A percentile compares a stretch with the other conserved stretches of the same genome.
Evolutionary conservation across 1,140 invertebrate genomes (phyloP).

Genomic region (Tenebrio molitor): DNA sequence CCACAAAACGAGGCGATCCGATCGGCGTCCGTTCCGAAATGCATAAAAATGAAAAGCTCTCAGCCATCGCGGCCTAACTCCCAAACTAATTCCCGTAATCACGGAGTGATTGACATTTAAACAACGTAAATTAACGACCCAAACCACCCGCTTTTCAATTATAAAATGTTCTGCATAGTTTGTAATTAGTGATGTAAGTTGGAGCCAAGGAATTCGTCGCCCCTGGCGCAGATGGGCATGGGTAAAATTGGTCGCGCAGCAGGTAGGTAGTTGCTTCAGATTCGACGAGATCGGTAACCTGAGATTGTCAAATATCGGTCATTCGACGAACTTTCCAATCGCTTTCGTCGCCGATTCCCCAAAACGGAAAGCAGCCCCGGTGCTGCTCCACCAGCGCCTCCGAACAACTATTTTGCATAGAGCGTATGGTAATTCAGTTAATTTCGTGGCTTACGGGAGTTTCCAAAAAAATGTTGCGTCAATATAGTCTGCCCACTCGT

Average conservation of each 20-base stretch:
- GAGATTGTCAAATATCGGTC: slow-evolving; percentile 32
- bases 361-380: neutral
- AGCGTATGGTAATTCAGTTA: neutral
- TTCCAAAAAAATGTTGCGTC: neutral
- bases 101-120: slow-evolving; percentile 48
- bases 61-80: neutral
- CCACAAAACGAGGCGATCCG: neutral
- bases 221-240: slow-evolving; percentile 34
- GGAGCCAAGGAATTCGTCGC: slow-evolving; percentile 44
- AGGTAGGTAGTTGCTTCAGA: slow-evolving; percentile 41
- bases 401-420: neutral
- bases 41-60: slow-evolving; percentile 3
- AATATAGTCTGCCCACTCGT: neutral
- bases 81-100: slow-evolving; percentile 50
- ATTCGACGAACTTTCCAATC: slow-evolving; percentile 17
- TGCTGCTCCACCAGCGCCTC: neutral
- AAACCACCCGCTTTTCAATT: slow-evolving; percentile 52
- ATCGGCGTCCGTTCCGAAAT: slow-evolving; percentile 1
- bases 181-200: slow-evolving; percentile 49
- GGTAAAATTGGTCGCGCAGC: slow-evolving; percentile 42
- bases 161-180: slow-evolving; percentile 53
- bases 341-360: neutral
- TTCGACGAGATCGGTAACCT: slow-evolving; percentile 31
- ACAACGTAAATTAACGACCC: slow-evolving; percentile 48
- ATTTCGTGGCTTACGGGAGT: neutral